Evolutionary conservation across 1,140 invertebrate species (phyloP).

Genomic region (Neodiprion lecontei): DNA sequence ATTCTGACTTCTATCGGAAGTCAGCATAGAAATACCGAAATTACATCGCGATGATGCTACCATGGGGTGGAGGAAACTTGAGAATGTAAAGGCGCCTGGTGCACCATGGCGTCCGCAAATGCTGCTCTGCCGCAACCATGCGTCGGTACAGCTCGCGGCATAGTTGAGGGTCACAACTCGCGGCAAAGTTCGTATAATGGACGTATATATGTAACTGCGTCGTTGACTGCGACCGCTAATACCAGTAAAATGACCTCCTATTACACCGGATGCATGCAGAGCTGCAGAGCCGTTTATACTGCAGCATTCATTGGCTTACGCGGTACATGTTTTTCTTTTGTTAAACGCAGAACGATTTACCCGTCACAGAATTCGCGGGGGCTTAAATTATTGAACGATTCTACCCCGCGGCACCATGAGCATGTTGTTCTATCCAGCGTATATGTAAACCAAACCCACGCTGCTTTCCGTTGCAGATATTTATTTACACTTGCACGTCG

Average conservation of each 20-base stretch:
- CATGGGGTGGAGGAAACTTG: not conserved
- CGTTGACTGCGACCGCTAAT: not conserved
- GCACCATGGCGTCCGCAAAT: too few relatives aligned
- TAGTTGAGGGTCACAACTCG: not conserved
- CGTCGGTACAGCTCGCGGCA: not conserved
- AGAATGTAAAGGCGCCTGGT: not conserved
- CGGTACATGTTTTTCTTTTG: too few relatives aligned
- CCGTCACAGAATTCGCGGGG: too few relatives aligned
- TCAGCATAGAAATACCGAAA: too few relatives aligned
- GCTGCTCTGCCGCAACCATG: not conserved
- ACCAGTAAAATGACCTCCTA: not conserved
- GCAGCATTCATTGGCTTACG: too few relatives aligned
- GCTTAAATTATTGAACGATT: not conserved
- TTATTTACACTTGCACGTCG: not conserved
- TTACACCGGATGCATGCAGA: not conserved
- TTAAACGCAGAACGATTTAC: too few relatives aligned
- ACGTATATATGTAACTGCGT: not conserved
- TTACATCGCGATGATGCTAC: too few relatives aligned
- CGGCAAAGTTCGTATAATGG: not conserved
- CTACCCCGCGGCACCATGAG: not conserved
- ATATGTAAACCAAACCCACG: not conserved
- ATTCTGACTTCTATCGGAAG: too few relatives aligned
- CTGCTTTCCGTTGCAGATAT: not conserved
- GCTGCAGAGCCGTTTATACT: too few relatives aligned
- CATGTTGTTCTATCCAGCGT: not conserved